phyloP scores from a whole-genome alignment of 23 tunicate species.

The Phallusia fumigata region DNA sequence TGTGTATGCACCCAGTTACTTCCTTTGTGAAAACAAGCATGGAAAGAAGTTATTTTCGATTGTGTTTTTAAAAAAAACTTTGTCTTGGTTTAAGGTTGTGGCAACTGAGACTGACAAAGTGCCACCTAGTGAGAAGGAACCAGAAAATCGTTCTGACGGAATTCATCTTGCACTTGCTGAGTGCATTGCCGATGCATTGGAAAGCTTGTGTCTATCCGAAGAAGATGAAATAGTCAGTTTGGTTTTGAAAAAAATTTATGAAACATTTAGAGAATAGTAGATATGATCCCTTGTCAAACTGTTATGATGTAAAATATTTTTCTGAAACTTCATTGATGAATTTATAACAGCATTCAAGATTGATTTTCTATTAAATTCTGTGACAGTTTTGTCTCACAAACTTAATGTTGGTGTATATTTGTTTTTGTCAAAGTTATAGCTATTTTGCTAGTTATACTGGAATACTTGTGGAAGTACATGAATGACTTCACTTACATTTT shows the following conservation, averaged over 20 bases:
- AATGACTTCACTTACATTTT: too few relatives aligned
- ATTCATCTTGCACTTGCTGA: conserved; percentile 80
- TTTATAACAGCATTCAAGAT: too few relatives aligned
- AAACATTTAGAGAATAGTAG: too few relatives aligned
- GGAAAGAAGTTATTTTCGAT: too few relatives aligned
- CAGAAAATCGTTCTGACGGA: conserved; percentile 56
- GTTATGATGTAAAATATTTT: too few relatives aligned
- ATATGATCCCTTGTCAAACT: too few relatives aligned
- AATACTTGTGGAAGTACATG: too few relatives aligned
- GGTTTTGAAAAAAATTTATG: neutral
- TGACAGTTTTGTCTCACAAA: neutral
- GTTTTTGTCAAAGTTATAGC: neutral
- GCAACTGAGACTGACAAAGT: conserved; percentile 76
- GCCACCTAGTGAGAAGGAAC: conserved; percentile 67
- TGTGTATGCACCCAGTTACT: too few relatives aligned
- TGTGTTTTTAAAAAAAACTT: too few relatives aligned
- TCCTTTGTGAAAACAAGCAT: too few relatives aligned
- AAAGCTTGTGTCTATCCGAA: conserved; percentile 60
- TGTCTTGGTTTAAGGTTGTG: conserved; percentile 30
- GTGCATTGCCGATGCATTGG: conserved; percentile 73
- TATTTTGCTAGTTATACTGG: neutral
- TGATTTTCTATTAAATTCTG: too few relatives aligned
- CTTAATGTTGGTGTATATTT: neutral
- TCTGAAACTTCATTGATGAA: too few relatives aligned
- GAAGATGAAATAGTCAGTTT: conserved; percentile 70